Percentiles rank a stretch among this genome's conserved stretches.
These are phyloP conservation scores for Bugulina stolonifera DNA, from an alignment of 2,888 invertebrate genomes.

Conservation along the genomic window DNA sequence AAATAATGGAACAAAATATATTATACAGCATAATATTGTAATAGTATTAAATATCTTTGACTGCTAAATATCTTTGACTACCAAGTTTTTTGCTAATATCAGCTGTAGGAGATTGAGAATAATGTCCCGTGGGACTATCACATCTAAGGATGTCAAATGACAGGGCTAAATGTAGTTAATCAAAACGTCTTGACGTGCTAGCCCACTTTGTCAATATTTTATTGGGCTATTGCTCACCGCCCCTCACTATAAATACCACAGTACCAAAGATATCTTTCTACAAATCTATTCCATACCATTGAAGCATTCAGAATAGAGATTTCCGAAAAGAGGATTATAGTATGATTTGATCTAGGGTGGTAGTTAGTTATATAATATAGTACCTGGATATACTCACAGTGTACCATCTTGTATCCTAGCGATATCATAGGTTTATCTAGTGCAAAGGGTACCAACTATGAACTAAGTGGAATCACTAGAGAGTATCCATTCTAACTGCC, in stretches of 20 bases:
- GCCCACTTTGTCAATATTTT: too few relatives aligned
- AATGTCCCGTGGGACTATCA: not conserved
- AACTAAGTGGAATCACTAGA: too few relatives aligned
- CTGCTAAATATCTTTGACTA: not conserved
- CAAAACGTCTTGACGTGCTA: too few relatives aligned
- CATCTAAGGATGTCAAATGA: not conserved
- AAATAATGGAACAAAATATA: not conserved
- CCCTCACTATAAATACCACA: not conserved
- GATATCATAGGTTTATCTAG: too few relatives aligned
- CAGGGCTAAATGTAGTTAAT: not conserved
- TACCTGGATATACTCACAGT: not conserved
- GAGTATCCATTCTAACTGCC: too few relatives aligned
- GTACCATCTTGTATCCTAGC: too few relatives aligned
- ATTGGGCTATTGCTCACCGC: not conserved
- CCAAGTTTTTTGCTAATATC: not conserved
- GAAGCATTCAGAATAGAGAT: not conserved
- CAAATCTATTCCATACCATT: not conserved
- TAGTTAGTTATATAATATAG: not conserved
- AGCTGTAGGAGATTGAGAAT: constrained; percentile 22
- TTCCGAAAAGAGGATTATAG: constrained; percentile 10
- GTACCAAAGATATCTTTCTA: not conserved
- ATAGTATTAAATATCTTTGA: too few relatives aligned
- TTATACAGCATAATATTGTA: too few relatives aligned
- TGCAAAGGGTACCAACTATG: too few relatives aligned
- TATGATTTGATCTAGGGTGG: constrained; percentile 1